These are phyloP conservation scores for Poeciliopsis turrubarensis DNA, from an alignment of 2,113 vertebrate species.

Conservation along the genomic window DNA sequence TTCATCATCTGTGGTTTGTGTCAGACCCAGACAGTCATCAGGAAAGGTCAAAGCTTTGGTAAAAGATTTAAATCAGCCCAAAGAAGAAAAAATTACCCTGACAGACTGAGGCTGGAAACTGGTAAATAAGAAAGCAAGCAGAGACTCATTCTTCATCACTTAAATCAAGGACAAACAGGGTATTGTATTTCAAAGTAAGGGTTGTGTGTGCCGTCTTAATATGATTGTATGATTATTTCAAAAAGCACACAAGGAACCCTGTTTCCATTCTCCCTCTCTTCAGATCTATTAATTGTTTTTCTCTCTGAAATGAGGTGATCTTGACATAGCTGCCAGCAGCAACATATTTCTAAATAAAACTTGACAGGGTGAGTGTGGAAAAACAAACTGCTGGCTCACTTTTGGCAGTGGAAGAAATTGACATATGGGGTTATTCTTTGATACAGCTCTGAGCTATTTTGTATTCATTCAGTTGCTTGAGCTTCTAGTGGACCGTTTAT, in stretches of 20 bases:
- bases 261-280: slow-evolving; percentile 34
- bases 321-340: slow-evolving; percentile 47
- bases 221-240: slow-evolving; percentile 48
- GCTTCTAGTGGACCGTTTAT: slow-evolving; percentile 41
- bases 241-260: slow-evolving; percentile 20
- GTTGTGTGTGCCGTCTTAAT: slow-evolving; percentile 10
- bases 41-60: slow-evolving; percentile 78
- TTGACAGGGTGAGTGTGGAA: slow-evolving; percentile 65
- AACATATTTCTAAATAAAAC: slow-evolving; percentile 58
- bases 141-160: slow-evolving; percentile 38
- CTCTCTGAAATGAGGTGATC: slow-evolving; percentile 53
- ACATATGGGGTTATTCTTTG: slow-evolving; percentile 50
- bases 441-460: slow-evolving; percentile 52
- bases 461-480: slow-evolving; percentile 62
- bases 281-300: slow-evolving; percentile 56
- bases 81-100: slow-evolving; percentile 76
- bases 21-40: slow-evolving; percentile 73
- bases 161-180: slow-evolving; percentile 46
- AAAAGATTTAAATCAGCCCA: slow-evolving; percentile 77
- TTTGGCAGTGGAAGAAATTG: slow-evolving; percentile 49
- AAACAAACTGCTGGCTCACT: slow-evolving; percentile 60
- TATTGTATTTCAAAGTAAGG: slow-evolving; percentile 41
- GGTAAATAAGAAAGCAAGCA: slow-evolving; percentile 67
- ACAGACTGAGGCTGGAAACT: slow-evolving; percentile 72
- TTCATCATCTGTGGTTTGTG: slow-evolving; percentile 75